phyloP scores from a whole-genome alignment of 1,140 invertebrate species.

The Ceratina calcarata region DNA sequence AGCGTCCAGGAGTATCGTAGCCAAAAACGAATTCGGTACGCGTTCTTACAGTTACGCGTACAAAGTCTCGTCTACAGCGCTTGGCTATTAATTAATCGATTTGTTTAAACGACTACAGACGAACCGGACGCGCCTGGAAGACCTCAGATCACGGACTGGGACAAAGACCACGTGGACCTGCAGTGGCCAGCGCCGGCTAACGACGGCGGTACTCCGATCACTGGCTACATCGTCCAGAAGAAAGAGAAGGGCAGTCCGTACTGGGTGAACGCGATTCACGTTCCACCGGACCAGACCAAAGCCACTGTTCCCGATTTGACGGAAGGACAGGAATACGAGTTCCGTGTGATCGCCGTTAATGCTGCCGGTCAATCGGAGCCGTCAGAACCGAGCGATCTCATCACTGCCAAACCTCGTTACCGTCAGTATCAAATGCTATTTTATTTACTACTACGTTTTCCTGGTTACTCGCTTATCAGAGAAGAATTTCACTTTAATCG shows the following conservation, averaged over 20 bases:
- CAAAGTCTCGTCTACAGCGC: no score
- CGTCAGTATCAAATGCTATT: constrained; percentile 78
- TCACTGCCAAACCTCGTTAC: constrained; percentile 92
- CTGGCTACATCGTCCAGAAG: constrained; percentile 97
- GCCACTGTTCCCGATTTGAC: constrained; percentile 92
- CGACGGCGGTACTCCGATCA: constrained; percentile 95
- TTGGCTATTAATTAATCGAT: no score
- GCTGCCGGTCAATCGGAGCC: constrained; percentile 97
- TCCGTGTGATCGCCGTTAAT: constrained; percentile 97
- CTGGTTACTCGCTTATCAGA: background rate
- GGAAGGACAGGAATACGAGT: constrained; percentile 98
- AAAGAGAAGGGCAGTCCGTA: constrained; percentile 95
- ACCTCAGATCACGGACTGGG: constrained; percentile 93
- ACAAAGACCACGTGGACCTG: constrained; percentile 95
- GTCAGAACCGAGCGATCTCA: constrained; percentile 93
- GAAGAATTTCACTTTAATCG: background rate
- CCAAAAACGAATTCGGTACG: constrained; percentile 93
- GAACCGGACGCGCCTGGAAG: constrained; percentile 95
- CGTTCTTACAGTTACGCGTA: no score
- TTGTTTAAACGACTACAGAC: constrained; percentile 80
- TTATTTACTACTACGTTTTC: constrained; percentile 26
- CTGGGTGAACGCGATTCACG: constrained; percentile 94
- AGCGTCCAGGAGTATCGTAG: constrained; percentile 92
- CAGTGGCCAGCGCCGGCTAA: constrained; percentile 92
- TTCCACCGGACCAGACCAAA: constrained; percentile 88